A percentile compares a stretch with the other conserved stretches of the same genome.
These are phyloP conservation scores for Drosophila willistoni DNA, from an alignment of 1,140 invertebrate genomes.

Conservation along the genomic window DNA sequence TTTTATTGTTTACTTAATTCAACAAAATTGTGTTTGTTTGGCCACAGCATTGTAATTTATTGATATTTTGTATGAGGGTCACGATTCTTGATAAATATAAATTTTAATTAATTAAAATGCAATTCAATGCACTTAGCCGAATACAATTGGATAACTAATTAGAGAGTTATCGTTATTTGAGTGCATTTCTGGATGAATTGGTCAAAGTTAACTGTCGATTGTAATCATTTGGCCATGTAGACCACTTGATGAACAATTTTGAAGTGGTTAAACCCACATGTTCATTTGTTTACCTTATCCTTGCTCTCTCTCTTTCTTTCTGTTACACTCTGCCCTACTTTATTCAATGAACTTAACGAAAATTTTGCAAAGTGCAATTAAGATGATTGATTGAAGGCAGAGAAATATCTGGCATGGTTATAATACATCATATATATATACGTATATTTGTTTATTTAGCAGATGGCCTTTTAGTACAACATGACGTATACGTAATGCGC, in stretches of 20 bases:
- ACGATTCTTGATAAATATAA: background rate
- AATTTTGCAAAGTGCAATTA: constrained; percentile 14
- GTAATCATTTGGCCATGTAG: background rate
- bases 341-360: background rate
- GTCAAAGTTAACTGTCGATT: background rate
- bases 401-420: background rate
- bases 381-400: constrained; percentile 8
- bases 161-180: background rate
- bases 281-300: background rate
- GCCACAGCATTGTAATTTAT: background rate
- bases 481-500: background rate
- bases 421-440: constrained; percentile 1
- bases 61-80: background rate
- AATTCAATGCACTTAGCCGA: background rate
- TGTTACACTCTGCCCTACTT: background rate
- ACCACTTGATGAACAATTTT: constrained; percentile 1
- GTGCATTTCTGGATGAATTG: background rate
- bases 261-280: background rate
- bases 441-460: background rate
- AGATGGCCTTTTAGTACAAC: constrained; percentile 1
- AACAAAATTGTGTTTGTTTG: background rate
- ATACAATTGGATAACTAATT: background rate
- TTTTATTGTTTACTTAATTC: background rate
- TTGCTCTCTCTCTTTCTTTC: background rate
- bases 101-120: background rate